Conservation (phyloP, 2,113 vertebrate genomes). For the Brachypodius melanocephalos region DNA sequence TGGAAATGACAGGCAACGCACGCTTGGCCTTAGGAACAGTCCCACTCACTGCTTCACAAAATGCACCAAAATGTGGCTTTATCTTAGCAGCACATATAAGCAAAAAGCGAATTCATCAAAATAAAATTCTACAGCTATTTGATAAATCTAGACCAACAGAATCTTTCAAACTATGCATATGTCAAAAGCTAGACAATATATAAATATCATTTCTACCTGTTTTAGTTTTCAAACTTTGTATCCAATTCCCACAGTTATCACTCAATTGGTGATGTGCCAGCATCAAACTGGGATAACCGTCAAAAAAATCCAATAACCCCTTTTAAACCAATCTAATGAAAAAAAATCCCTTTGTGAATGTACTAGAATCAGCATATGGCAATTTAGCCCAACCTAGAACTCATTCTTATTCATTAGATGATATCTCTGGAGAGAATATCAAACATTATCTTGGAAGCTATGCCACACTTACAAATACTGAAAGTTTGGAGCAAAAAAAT, state of each 20-base stretch:
- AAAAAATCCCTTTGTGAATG: not conserved
- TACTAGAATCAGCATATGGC: not conserved
- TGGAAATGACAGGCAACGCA: not conserved
- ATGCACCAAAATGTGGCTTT: not conserved
- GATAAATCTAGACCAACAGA: not conserved
- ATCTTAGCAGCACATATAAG: not conserved
- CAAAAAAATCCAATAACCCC: not conserved
- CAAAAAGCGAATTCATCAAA: not conserved
- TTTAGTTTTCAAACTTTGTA: not conserved
- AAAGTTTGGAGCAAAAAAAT: not conserved
- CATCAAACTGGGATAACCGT: not conserved
- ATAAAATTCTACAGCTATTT: not conserved
- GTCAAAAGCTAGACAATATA: not conserved
- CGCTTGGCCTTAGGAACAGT: not conserved
- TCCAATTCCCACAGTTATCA: not conserved
- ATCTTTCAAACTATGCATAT: not conserved
- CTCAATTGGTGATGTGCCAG: not conserved
- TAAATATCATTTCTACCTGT: not conserved
- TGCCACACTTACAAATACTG: not conserved
- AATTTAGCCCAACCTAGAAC: slow-evolving; percentile 24
- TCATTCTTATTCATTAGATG: slow-evolving; percentile 19
- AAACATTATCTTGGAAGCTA: not conserved
- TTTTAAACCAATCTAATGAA: slow-evolving; percentile 1
- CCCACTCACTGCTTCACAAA: not conserved
- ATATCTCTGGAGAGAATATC: not conserved